A percentile compares a stretch with the other conserved stretches of the same genome.
Conservation (phyloP, 92 coral and sea anemone species). For the Porites rus region DNA sequence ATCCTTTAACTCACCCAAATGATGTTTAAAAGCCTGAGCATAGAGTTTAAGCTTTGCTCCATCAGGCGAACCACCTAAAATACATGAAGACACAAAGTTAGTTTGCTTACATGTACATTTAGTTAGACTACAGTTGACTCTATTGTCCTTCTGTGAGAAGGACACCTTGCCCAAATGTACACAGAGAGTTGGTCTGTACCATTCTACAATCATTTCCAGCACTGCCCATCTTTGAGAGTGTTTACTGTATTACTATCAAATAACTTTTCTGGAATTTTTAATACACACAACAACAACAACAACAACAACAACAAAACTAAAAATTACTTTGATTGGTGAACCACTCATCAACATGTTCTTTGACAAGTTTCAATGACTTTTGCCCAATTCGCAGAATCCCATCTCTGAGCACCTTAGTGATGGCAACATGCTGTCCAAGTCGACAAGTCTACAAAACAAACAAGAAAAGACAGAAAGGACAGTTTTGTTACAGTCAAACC, state of each 20-base stretch:
- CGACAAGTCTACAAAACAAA: constrained; percentile 82
- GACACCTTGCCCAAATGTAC: too few relatives aligned
- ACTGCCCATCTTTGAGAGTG: too few relatives aligned
- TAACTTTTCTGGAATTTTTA: too few relatives aligned
- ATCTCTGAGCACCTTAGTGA: constrained; percentile 80
- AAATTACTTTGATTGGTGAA: constrained; percentile 86
- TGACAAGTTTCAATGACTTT: constrained; percentile 81
- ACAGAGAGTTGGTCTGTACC: too few relatives aligned
- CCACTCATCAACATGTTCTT: constrained; percentile 92
- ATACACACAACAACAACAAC: neutral
- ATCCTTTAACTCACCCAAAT: constrained; percentile 76
- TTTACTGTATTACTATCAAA: too few relatives aligned
- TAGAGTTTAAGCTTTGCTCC: constrained; percentile 91
- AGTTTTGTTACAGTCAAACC: too few relatives aligned
- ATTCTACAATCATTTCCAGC: too few relatives aligned
- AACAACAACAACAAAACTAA: neutral
- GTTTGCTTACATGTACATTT: neutral
- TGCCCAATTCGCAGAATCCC: constrained; percentile 94
- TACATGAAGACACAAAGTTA: neutral
- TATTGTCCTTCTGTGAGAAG: too few relatives aligned
- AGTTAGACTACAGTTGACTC: too few relatives aligned
- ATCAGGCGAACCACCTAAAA: constrained; percentile 78
- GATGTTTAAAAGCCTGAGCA: constrained; percentile 92
- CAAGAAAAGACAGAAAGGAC: neutral
- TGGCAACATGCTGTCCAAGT: constrained; percentile 94